Percentiles rank a stretch among this genome's conserved stretches.
phyloP scores from a whole-genome alignment of 2,797 vertebrate species.

The Tapirus indicus region DNA sequence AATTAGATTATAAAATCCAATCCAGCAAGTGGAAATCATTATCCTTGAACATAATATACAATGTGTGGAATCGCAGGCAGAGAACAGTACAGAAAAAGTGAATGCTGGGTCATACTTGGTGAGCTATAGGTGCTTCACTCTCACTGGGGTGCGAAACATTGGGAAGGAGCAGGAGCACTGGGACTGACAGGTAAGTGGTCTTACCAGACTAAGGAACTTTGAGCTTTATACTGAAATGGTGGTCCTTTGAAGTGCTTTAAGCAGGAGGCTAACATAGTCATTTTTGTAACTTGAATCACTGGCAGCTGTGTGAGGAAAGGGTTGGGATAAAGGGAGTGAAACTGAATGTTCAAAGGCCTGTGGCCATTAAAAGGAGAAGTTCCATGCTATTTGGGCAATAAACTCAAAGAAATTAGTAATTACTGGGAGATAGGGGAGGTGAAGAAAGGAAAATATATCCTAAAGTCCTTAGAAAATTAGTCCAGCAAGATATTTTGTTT shows the following conservation, averaged over 20 bases:
- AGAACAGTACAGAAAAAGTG: background rate
- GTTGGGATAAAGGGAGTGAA: background rate
- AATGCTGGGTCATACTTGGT: background rate
- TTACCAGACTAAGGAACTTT: background rate
- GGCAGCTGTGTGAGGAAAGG: background rate
- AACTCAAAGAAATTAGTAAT: background rate
- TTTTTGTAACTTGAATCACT: conserved; percentile 12
- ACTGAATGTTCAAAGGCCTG: background rate
- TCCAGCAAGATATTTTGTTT: conserved; percentile 13
- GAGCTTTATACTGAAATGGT: background rate
- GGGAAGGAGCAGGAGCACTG: background rate
- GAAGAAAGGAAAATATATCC: conserved; percentile 2
- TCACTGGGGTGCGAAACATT: background rate
- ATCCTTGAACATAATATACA: conserved; percentile 1
- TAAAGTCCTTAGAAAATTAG: conserved; percentile 19
- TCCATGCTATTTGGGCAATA: background rate
- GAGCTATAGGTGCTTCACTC: background rate
- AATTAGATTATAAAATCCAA: conserved; percentile 53
- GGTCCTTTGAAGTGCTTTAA: background rate
- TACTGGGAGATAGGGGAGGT: background rate
- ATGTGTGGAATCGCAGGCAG: background rate
- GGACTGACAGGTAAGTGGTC: background rate
- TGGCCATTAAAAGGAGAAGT: background rate
- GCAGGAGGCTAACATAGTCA: background rate
- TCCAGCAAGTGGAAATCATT: background rate